These are phyloP conservation scores for Drosophila navojoa DNA, from an alignment of 1,140 invertebrate genomes.

Conservation along the genomic window DNA sequence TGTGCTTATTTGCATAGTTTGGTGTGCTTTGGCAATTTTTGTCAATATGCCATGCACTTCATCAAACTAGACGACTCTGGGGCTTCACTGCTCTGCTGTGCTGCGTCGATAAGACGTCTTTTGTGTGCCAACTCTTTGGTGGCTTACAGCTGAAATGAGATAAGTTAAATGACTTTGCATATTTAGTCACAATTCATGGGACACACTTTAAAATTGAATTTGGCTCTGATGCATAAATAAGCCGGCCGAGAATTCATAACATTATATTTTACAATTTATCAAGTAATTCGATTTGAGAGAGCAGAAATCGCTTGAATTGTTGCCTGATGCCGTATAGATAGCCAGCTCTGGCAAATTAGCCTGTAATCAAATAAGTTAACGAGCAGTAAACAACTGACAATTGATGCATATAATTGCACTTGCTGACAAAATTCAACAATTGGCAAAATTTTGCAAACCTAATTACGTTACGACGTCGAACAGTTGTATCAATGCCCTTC, in stretches of 20 bases:
- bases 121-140: constrained; percentile 49
- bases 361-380: constrained; percentile 79
- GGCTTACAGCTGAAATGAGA: constrained; percentile 54
- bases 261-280: constrained; percentile 4
- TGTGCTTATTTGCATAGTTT: constrained; percentile 75
- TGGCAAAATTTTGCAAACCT: constrained; percentile 73
- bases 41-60: constrained; percentile 75
- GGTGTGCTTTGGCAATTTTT: constrained; percentile 58
- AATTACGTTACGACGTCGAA: constrained; percentile 56
- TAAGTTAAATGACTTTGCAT: constrained; percentile 79
- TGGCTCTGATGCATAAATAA: constrained; percentile 29
- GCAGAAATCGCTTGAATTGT: neutral
- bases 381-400: constrained; percentile 75
- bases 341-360: constrained; percentile 50
- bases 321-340: constrained; percentile 6
- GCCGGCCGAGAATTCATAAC: constrained; percentile 3
- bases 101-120: constrained; percentile 59
- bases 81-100: constrained; percentile 17
- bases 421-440: constrained; percentile 56
- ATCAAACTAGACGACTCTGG: constrained; percentile 60
- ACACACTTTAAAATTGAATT: constrained; percentile 46
- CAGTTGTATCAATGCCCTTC: constrained; percentile 5
- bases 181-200: constrained; percentile 46
- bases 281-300: neutral
- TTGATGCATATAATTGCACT: constrained; percentile 74